These are phyloP conservation scores for Margaritifera margaritifera DNA, from an alignment of 2,888 invertebrate genomes.

Conservation along the genomic window DNA sequence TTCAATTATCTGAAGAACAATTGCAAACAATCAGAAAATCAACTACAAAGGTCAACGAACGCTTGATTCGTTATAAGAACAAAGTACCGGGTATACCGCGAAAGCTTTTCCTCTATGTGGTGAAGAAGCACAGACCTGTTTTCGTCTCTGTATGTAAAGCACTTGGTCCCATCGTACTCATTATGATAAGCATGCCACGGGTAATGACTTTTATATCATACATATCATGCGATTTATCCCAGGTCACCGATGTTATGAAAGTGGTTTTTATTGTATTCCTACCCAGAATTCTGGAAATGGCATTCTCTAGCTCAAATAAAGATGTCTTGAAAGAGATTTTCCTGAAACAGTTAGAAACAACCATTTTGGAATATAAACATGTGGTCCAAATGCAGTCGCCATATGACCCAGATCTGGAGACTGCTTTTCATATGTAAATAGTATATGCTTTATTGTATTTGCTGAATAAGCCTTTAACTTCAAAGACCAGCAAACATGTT, in stretches of 20 bases:
- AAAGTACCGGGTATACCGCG: constrained; percentile 14
- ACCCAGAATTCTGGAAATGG: constrained; percentile 22
- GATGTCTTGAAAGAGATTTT: constrained; percentile 17
- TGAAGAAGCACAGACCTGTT: constrained; percentile 15
- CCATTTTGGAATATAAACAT: too few species aligned
- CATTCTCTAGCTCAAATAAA: constrained; percentile 12
- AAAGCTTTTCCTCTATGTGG: constrained; percentile 11
- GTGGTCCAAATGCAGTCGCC: too few species aligned
- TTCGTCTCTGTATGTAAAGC: constrained; percentile 13
- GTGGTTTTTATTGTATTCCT: constrained; percentile 25
- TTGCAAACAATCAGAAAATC: too few species aligned
- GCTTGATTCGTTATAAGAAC: constrained; percentile 6
- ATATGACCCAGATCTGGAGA: too few species aligned
- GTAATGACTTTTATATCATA: constrained; percentile 2
- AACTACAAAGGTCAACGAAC: too few species aligned
- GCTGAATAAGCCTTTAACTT: too few species aligned
- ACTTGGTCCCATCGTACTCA: constrained; percentile 10
- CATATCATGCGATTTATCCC: constrained; percentile 1
- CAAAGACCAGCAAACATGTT: too few species aligned
- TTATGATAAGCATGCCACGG: constrained; percentile 1
- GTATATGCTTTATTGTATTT: too few species aligned
- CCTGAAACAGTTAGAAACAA: not conserved
- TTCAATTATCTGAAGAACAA: too few species aligned
- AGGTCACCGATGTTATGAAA: constrained; percentile 24
- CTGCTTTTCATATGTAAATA: too few species aligned